Conservation (phyloP, 2,113 vertebrate species). For the Mesitornis unicolor region DNA sequence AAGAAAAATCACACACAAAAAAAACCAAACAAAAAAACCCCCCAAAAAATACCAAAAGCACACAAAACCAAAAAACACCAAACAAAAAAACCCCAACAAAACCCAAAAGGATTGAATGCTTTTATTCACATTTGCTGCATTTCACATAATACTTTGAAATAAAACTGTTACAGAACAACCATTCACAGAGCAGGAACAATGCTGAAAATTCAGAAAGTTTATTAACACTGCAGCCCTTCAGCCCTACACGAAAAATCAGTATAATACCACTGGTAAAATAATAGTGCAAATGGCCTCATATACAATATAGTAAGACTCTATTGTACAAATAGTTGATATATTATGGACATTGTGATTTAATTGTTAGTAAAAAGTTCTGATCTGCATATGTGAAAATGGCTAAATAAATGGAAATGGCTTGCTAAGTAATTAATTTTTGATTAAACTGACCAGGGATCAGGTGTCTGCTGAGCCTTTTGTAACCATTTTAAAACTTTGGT, state of each 20-base stretch:
- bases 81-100: no score
- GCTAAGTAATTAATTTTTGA: background rate
- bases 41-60: no score
- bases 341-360: background rate
- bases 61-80: no score
- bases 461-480: background rate
- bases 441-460: background rate
- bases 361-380: background rate
- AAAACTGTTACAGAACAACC: background rate
- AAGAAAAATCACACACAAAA: background rate
- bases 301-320: background rate
- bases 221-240: background rate
- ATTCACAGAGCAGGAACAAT: background rate
- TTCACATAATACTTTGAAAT: background rate
- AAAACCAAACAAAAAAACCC: no score
- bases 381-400: background rate
- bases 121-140: background rate
- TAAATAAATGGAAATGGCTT: background rate
- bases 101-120: background rate
- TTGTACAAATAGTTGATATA: background rate
- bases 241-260: background rate
- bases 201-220: background rate
- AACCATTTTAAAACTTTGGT: background rate
- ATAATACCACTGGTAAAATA: background rate
- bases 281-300: background rate